phyloP scores from a whole-genome alignment of 2,888 invertebrate species.

The Drosophila subquinaria region DNA sequence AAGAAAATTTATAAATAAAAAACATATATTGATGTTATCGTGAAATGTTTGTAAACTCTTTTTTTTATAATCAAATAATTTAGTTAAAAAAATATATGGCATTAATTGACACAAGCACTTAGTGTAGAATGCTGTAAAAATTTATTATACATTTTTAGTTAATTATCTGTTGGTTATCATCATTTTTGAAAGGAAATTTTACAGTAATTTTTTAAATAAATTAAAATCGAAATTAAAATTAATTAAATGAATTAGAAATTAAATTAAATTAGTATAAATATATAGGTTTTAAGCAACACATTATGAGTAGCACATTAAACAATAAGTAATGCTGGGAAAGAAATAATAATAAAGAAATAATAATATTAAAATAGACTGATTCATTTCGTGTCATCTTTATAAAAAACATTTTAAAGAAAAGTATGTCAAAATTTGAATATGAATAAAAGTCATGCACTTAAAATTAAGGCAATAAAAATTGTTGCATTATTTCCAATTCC shows the following conservation, averaged over 20 bases:
- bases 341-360: too few relatives aligned
- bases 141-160: neutral
- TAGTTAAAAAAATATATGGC: conserved; percentile 51
- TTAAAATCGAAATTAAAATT: too few relatives aligned
- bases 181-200: neutral
- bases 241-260: too few relatives aligned
- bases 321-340: too few relatives aligned
- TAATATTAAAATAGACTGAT: too few relatives aligned
- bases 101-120: conserved; percentile 6
- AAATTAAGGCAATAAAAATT: neutral
- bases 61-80: conserved; percentile 47
- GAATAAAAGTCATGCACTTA: too few relatives aligned
- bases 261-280: too few relatives aligned
- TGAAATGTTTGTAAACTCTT: conserved; percentile 8
- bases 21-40: conserved; percentile 4
- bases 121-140: neutral
- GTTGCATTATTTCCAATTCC: neutral
- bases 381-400: too few relatives aligned
- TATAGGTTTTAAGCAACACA: too few relatives aligned
- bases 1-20: neutral
- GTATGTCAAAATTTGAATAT: too few relatives aligned
- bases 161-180: neutral
- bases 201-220: neutral
- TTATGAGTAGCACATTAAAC: too few relatives aligned
- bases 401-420: too few relatives aligned